phyloP scores from a whole-genome alignment of 2,113 vertebrate genomes.

The Chrysemys picta region DNA sequence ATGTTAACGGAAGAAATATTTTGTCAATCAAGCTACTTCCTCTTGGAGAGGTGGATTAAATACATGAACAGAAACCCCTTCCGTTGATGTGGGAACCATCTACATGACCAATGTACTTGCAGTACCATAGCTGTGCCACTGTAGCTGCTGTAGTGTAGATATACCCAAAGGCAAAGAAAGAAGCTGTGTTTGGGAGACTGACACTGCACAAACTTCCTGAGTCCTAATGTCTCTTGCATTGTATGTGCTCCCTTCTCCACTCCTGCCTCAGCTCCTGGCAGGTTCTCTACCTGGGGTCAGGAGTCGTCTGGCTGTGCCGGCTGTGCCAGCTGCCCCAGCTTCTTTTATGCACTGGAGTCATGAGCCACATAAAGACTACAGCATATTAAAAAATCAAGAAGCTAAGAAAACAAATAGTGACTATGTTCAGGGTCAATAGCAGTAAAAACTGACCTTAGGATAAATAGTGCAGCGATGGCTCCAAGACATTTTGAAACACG shows the following conservation, averaged over 20 bases:
- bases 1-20: too few relatives aligned
- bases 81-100: too few relatives aligned
- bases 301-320: neutral
- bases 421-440: neutral
- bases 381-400: neutral
- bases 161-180: neutral
- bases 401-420: neutral
- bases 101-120: too few relatives aligned
- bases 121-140: too few relatives aligned
- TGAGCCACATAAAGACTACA: neutral
- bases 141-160: too few relatives aligned
- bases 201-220: neutral
- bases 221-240: neutral
- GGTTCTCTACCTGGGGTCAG: neutral
- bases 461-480: accelerated
- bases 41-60: too few relatives aligned
- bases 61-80: too few relatives aligned
- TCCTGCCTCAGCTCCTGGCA: neutral
- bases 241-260: neutral
- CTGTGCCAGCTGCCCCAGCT: neutral
- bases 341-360: neutral
- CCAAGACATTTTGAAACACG: neutral
- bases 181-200: neutral
- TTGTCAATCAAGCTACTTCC: too few relatives aligned
- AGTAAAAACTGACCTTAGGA: accelerated